These are phyloP conservation scores for Lathronympha strigana DNA, from an alignment of 2,888 invertebrate species.

Conservation along the genomic window DNA sequence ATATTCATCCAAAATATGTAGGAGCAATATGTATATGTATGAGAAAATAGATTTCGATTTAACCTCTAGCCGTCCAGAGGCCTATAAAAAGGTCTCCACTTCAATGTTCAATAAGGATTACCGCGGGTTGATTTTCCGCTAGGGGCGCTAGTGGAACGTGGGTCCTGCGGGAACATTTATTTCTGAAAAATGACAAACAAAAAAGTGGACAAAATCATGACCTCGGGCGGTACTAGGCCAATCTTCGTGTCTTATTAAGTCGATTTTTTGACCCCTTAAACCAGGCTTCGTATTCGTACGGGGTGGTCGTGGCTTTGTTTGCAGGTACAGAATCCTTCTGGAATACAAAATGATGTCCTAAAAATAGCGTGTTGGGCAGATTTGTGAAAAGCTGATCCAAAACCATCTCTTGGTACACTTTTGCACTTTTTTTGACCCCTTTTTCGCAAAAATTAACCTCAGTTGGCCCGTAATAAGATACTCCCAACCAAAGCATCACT, in stretches of 20 bases:
- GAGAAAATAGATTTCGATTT: neutral
- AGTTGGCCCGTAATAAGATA: neutral
- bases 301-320: conserved; percentile 27
- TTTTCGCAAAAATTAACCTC: neutral
- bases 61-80: no score
- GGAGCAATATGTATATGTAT: neutral
- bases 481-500: neutral
- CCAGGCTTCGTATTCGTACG: conserved; percentile 40
- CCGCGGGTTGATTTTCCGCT: no score
- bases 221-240: no score
- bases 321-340: conserved; percentile 37
- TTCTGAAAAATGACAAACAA: no score
- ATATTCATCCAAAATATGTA: conserved; percentile 9
- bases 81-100: no score
- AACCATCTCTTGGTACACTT: neutral
- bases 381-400: neutral
- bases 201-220: no score
- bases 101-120: no score
- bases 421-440: neutral
- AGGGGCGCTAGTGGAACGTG: no score
- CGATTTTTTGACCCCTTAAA: conserved; percentile 38
- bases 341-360: conserved; percentile 15
- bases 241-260: conserved; percentile 42
- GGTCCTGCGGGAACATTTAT: no score
- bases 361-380: neutral